These are phyloP conservation scores for Halictus quadricinctus DNA, from an alignment of 2,888 invertebrate genomes.

Conservation along the genomic window DNA sequence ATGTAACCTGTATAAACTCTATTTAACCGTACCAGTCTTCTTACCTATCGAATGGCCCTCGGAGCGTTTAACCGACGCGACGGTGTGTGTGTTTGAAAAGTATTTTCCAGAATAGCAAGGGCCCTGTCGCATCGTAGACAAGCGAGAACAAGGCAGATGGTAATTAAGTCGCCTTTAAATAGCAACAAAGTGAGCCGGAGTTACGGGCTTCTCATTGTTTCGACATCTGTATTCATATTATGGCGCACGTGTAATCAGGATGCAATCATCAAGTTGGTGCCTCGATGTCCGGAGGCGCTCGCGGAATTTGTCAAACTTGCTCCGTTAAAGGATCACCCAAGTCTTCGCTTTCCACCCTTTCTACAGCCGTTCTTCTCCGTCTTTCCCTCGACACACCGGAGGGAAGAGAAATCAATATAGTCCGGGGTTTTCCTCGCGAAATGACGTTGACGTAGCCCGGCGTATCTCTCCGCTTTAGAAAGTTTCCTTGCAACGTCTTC, in stretches of 20 bases:
- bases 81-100: not conserved
- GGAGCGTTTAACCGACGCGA: not conserved
- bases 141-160: not conserved
- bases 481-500: slow-evolving; percentile 41
- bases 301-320: slow-evolving; percentile 51
- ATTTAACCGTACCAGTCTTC: no score
- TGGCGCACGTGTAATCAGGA: slow-evolving; percentile 27
- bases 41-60: no score
- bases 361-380: not conserved
- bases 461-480: slow-evolving; percentile 39
- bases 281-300: slow-evolving; percentile 10
- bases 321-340: slow-evolving; percentile 20
- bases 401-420: slow-evolving; percentile 56
- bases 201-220: not conserved
- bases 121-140: not conserved
- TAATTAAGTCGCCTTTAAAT: slow-evolving; percentile 6
- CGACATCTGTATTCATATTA: not conserved
- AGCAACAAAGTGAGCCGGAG: slow-evolving; percentile 8
- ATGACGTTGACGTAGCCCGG: slow-evolving; percentile 48
- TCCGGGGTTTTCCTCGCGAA: slow-evolving; percentile 29
- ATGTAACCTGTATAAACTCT: no score
- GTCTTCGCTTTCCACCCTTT: slow-evolving; percentile 5
- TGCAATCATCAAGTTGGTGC: slow-evolving; percentile 24
- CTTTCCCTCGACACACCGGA: slow-evolving; percentile 2
- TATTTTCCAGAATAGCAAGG: not conserved